phyloP scores from a whole-genome alignment of 2,888 invertebrate species.

The Zhengitettix transpicula region DNA sequence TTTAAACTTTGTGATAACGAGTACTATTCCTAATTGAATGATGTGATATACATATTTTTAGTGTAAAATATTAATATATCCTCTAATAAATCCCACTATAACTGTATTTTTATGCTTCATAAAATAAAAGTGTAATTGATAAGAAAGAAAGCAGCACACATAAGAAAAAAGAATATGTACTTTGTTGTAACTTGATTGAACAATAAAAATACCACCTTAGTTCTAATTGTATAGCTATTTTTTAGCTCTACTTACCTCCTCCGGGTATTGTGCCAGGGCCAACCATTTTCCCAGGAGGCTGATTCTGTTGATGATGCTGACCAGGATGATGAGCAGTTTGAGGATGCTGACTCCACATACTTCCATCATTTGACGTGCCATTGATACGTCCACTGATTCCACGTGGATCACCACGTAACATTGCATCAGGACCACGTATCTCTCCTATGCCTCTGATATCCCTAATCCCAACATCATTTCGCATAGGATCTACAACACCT shows the following conservation, averaged over 20 bases:
- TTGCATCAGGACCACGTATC: constrained; percentile 29
- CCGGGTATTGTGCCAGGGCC: constrained; percentile 23
- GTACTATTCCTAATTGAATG: too few relatives aligned
- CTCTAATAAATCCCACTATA: too few relatives aligned
- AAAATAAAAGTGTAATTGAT: too few relatives aligned
- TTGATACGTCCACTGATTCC: constrained; percentile 69
- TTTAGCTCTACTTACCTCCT: constrained; percentile 12
- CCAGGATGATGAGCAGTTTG: constrained; percentile 31
- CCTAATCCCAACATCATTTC: constrained; percentile 3
- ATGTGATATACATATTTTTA: too few relatives aligned
- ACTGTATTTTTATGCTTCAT: too few relatives aligned
- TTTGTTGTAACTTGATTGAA: too few relatives aligned
- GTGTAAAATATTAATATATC: too few relatives aligned
- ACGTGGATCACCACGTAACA: constrained; percentile 36
- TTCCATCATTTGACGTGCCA: constrained; percentile 43
- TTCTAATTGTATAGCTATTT: too few relatives aligned
- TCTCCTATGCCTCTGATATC: constrained; percentile 27
- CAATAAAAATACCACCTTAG: too few relatives aligned
- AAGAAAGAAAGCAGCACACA: too few relatives aligned
- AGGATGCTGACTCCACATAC: constrained; percentile 53
- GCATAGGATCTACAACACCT: constrained; percentile 25
- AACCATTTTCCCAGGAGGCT: constrained; percentile 27
- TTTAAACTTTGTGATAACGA: too few relatives aligned
- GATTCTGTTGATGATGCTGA: constrained; percentile 28
- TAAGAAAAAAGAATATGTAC: too few relatives aligned